A percentile compares a stretch with the other conserved stretches of the same genome.
phyloP scores from a whole-genome alignment of 2,888 invertebrate species.

The Microplitis manilae region DNA sequence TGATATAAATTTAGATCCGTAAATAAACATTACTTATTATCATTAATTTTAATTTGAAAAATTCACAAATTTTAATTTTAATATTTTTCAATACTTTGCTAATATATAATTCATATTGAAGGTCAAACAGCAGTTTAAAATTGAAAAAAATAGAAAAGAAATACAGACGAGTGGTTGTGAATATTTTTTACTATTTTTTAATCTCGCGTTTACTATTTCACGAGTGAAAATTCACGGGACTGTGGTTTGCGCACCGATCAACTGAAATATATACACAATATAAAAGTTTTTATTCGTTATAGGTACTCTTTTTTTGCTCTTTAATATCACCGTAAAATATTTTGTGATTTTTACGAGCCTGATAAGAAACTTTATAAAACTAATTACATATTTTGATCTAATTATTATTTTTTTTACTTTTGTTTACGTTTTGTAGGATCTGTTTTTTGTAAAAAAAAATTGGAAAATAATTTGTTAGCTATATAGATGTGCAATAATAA shows the following conservation, averaged over 20 bases:
- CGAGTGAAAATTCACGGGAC: constrained; percentile 30
- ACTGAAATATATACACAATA: constrained; percentile 22
- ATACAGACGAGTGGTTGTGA: constrained; percentile 6
- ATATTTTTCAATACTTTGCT: constrained; percentile 2
- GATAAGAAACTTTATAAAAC: not conserved
- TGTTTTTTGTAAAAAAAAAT: not conserved
- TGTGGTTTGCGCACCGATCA: constrained; percentile 19
- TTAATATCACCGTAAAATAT: constrained; percentile 1
- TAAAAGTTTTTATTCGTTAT: constrained; percentile 14
- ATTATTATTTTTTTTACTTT: not conserved
- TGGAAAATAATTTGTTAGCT: not conserved
- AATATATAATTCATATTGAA: not conserved
- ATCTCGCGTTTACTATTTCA: not conserved
- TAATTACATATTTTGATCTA: not conserved
- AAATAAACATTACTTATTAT: no score
- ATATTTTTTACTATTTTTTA: constrained; percentile 17
- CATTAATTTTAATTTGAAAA: no score
- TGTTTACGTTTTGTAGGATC: not conserved
- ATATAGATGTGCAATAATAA: not conserved
- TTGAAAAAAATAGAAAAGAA: constrained; percentile 2
- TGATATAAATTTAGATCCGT: no score
- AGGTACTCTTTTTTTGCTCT: not conserved
- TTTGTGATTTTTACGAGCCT: not conserved
- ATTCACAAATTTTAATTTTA: not conserved
- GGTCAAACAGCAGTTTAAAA: not conserved